phyloP scores from a whole-genome alignment of 2,888 invertebrate genomes.

The Troglohyphantes excavatus region DNA sequence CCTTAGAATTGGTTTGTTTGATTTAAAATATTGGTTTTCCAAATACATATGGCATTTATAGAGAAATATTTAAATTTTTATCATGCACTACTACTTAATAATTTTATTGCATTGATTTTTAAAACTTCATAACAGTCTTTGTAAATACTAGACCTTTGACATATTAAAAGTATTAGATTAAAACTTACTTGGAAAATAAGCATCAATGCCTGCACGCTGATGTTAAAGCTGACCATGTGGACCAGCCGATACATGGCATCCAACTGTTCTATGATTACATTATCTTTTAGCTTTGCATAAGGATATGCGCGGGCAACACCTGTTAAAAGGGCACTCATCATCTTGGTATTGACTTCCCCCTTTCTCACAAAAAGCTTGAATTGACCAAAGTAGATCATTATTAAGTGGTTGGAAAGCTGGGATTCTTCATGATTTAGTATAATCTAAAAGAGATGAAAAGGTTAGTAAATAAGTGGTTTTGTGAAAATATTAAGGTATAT shows the following conservation, averaged over 20 bases:
- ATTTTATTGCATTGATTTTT: too few relatives aligned
- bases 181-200: slow-evolving; percentile 85
- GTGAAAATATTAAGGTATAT: too few relatives aligned
- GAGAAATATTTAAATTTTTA: too few relatives aligned
- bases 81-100: too few relatives aligned
- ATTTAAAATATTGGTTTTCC: too few relatives aligned
- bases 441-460: slow-evolving; percentile 49
- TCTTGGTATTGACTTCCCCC: slow-evolving; percentile 91
- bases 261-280: slow-evolving; percentile 86
- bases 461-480: background rate
- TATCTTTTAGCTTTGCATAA: slow-evolving; percentile 87
- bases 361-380: slow-evolving; percentile 95
- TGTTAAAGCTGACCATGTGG: slow-evolving; percentile 89
- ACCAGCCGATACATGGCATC: slow-evolving; percentile 91
- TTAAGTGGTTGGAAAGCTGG: slow-evolving; percentile 90
- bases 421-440: slow-evolving; percentile 86
- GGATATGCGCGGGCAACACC: slow-evolving; percentile 93
- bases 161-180: background rate
- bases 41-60: too few relatives aligned
- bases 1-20: too few relatives aligned
- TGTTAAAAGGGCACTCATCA: slow-evolving; percentile 91
- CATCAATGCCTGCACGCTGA: slow-evolving; percentile 85
- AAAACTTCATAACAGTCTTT: too few relatives aligned
- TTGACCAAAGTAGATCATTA: slow-evolving; percentile 96
- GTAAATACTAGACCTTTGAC: too few relatives aligned